Conservation (phyloP, 2,113 vertebrate species). For the Varanus komodoensis region DNA sequence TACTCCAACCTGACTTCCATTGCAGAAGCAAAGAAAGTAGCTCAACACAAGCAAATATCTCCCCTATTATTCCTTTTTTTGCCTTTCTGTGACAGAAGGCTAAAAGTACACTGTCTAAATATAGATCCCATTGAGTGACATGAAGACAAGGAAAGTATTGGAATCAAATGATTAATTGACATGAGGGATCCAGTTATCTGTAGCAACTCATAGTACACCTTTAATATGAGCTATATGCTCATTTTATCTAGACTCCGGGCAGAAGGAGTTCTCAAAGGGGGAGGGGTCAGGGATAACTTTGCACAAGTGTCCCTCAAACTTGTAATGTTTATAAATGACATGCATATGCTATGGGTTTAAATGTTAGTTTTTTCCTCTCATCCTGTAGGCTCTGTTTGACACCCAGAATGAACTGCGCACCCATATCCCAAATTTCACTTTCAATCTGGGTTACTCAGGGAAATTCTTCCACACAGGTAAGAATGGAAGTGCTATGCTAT, state of each 20-base stretch:
- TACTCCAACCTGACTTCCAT: neutral
- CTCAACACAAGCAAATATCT: neutral
- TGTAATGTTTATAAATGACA: rapidly evolving
- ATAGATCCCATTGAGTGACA: neutral
- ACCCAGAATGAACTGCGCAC: conserved; percentile 91
- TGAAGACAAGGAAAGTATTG: neutral
- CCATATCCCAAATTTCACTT: conserved; percentile 97
- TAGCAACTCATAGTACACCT: neutral
- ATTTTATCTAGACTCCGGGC: neutral
- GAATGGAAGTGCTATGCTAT: conserved; percentile 18
- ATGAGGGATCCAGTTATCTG: neutral
- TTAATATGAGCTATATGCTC: neutral
- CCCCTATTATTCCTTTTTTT: neutral
- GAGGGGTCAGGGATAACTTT: neutral
- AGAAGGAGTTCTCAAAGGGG: neutral
- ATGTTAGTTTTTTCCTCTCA: conserved; percentile 31
- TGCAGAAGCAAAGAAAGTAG: neutral
- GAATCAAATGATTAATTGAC: neutral
- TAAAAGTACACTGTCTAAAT: neutral
- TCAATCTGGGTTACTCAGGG: conserved; percentile 99
- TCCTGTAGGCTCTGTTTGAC: conserved; percentile 89
- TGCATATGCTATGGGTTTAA: conserved; percentile 7
- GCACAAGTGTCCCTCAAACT: neutral
- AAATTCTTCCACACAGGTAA: conserved; percentile 99
- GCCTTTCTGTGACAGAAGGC: too few species aligned